phyloP scores from a whole-genome alignment of 2,113 vertebrate species.

The Scomber scombrus region DNA sequence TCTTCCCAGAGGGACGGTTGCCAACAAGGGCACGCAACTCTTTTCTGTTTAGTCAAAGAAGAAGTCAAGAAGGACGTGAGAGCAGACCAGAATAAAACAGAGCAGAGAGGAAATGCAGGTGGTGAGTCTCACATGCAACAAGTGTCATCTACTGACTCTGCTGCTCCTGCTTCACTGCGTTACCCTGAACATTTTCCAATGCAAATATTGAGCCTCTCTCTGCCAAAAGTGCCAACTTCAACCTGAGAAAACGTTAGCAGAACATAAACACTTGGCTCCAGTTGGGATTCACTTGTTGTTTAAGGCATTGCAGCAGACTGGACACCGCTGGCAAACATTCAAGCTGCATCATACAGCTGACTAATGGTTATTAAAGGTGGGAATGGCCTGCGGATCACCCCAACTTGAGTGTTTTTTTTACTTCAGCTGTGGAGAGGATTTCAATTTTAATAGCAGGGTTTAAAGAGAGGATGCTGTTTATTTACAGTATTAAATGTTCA shows the following conservation, averaged over 20 bases:
- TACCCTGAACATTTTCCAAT: constrained; percentile 3
- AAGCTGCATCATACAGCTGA: neutral
- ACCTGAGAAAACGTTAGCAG: neutral
- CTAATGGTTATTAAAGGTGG: constrained; percentile 7
- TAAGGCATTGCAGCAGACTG: neutral
- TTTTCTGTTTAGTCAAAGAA: no score
- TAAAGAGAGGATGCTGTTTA: neutral
- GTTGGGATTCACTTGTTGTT: constrained; percentile 14
- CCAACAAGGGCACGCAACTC: no score
- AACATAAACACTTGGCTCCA: neutral
- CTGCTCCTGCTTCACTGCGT: neutral
- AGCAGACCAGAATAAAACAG: neutral
- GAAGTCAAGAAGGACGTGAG: no score
- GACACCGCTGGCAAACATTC: neutral
- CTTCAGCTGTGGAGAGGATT: neutral
- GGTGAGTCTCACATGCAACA: neutral
- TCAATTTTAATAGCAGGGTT: neutral
- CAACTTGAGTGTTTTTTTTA: neutral
- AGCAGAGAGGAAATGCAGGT: neutral
- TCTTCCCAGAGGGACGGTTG: no score
- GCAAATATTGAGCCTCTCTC: constrained; percentile 1
- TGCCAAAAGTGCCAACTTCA: neutral
- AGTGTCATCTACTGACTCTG: constrained; percentile 1
- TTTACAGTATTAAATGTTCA: neutral
- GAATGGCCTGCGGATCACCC: neutral